Percentiles rank a stretch among this genome's conserved stretches.
phyloP scores from a whole-genome alignment of 2,113 vertebrate species.

The Carettochelys insculpta region DNA sequence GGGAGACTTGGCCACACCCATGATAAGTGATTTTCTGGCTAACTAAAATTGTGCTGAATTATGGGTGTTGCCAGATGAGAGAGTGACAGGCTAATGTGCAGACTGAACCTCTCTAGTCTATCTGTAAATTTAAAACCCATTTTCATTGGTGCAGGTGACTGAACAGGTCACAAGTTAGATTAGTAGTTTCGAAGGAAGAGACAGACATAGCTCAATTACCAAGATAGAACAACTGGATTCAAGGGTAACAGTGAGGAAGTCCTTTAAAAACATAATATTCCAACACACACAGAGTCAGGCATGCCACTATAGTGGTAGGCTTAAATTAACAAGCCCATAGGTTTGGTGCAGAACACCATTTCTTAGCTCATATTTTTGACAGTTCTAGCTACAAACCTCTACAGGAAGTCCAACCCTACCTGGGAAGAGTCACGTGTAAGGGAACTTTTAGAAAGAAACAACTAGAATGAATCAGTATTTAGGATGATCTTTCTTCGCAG shows the following conservation, averaged over 20 bases:
- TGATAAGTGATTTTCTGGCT: too few species aligned
- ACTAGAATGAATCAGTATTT: not conserved
- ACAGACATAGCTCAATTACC: rapidly evolving
- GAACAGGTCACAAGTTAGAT: not conserved
- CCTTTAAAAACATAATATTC: not conserved
- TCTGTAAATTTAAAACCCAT: not conserved
- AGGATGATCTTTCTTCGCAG: not conserved
- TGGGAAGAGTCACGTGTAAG: too few species aligned
- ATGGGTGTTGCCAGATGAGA: too few species aligned
- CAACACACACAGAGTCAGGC: too few species aligned
- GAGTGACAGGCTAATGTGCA: too few species aligned
- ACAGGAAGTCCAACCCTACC: not conserved
- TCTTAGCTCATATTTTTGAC: not conserved
- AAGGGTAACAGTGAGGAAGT: rapidly evolving
- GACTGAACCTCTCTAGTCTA: too few species aligned
- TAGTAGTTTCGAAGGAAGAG: not conserved
- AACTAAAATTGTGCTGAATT: too few species aligned
- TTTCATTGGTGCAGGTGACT: not conserved
- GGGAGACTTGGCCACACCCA: too few species aligned
- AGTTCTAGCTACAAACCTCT: not conserved
- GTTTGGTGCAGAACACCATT: not conserved
- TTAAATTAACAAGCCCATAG: not conserved
- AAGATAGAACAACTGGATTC: rapidly evolving
- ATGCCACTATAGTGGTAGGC: too few species aligned
- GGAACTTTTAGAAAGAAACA: too few species aligned